These are phyloP conservation scores for Hirtodrosophila trivittata DNA, from an alignment of 2,888 invertebrate genomes.

Conservation along the genomic window DNA sequence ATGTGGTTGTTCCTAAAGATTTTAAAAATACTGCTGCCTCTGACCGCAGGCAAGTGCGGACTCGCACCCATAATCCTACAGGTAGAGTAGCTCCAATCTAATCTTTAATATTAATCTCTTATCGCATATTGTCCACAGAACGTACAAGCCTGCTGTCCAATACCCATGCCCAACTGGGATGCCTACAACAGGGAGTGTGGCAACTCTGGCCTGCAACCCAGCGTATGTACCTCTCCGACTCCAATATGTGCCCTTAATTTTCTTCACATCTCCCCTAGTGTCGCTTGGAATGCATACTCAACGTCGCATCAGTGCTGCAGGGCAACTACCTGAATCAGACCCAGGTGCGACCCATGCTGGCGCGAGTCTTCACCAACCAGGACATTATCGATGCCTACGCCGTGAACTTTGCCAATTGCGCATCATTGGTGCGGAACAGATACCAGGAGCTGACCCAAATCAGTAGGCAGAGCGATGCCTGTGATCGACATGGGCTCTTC, in stretches of 20 bases:
- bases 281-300: slow-evolving; percentile 67
- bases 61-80: slow-evolving; percentile 59
- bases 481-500: slow-evolving; percentile 64
- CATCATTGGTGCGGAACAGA: slow-evolving; percentile 40
- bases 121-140: slow-evolving; percentile 43
- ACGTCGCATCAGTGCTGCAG: slow-evolving; percentile 44
- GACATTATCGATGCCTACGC: slow-evolving; percentile 51
- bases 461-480: slow-evolving; percentile 60
- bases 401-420: slow-evolving; percentile 52
- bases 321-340: slow-evolving; percentile 35
- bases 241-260: neutral
- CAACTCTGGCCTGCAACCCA: slow-evolving; percentile 51
- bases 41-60: slow-evolving; percentile 47
- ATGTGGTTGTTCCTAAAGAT: slow-evolving; percentile 27
- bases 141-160: slow-evolving; percentile 56
- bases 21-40: slow-evolving; percentile 2
- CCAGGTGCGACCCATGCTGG: slow-evolving; percentile 57
- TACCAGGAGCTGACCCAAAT: slow-evolving; percentile 39
- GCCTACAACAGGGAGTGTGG: slow-evolving; percentile 56
- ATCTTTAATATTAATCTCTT: too few species aligned
- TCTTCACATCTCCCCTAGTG: slow-evolving; percentile 37
- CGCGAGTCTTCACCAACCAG: slow-evolving; percentile 45
- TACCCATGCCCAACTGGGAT: slow-evolving; percentile 65
- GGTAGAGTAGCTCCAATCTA: slow-evolving; percentile 23
- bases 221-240: slow-evolving; percentile 39